phyloP scores from a whole-genome alignment of 1,140 invertebrate species.

The Lycorma delicatula region DNA sequence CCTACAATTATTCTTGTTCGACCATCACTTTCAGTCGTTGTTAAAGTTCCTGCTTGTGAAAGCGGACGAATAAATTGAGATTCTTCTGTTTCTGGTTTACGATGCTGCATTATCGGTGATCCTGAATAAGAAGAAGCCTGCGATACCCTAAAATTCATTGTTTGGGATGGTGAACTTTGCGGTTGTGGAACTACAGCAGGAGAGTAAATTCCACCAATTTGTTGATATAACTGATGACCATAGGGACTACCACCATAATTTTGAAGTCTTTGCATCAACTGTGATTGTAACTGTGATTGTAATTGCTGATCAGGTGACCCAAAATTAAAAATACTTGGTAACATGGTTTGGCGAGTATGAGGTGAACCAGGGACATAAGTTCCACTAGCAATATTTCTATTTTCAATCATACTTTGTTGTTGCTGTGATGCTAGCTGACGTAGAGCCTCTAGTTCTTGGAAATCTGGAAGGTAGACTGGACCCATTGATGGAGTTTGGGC shows the following conservation, averaged over 20 bases:
- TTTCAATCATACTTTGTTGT: conserved; percentile 16
- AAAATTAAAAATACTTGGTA: conserved; percentile 20
- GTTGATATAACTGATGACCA: conserved; percentile 19
- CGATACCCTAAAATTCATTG: conserved; percentile 34
- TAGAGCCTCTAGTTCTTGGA: conserved; percentile 29
- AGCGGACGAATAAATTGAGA: conserved; percentile 54
- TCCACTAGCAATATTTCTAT: conserved; percentile 14
- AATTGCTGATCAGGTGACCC: conserved; percentile 39
- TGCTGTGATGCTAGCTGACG: conserved; percentile 22
- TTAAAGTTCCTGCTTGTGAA: conserved; percentile 50
- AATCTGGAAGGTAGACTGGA: conserved; percentile 30
- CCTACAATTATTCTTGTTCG: conserved; percentile 44
- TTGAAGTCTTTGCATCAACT: conserved; percentile 48
- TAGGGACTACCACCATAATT: conserved; percentile 39
- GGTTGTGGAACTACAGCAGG: conserved; percentile 17
- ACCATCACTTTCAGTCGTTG: conserved; percentile 47
- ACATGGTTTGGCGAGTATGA: conserved; percentile 13
- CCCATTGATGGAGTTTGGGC: conserved; percentile 28
- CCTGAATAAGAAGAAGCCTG: conserved; percentile 39
- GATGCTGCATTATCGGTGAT: conserved; percentile 32
- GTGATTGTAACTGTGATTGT: conserved; percentile 44
- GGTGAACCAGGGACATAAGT: conserved; percentile 21
- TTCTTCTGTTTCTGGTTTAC: conserved; percentile 30
- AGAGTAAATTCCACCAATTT: neutral
- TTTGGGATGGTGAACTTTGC: conserved; percentile 34